Conservation (phyloP, 2,113 vertebrate genomes). For the Orycteropus afer region DNA sequence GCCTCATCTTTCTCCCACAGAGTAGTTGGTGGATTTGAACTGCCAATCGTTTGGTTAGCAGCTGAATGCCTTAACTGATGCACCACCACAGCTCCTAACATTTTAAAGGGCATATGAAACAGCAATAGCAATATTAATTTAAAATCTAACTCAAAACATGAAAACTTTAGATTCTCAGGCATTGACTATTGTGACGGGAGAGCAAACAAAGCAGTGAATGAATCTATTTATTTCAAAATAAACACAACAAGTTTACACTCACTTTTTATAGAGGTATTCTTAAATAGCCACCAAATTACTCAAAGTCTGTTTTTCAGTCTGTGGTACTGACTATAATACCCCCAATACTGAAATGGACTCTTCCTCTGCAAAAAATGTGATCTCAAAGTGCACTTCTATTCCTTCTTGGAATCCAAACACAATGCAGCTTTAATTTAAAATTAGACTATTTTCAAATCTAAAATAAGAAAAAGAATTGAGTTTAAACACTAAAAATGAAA, state of each 20-base stretch:
- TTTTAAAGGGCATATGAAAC: slow-evolving; percentile 4
- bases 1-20: no score
- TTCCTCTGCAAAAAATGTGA: not conserved
- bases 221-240: slow-evolving; percentile 41
- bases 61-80: no score
- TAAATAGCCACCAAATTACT: slow-evolving; percentile 31
- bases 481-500: slow-evolving; percentile 85
- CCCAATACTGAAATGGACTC: slow-evolving; percentile 30
- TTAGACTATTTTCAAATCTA: slow-evolving; percentile 83
- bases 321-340: not conserved
- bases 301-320: not conserved
- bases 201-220: not conserved
- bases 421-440: slow-evolving; percentile 89
- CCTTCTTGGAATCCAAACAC: slow-evolving; percentile 79
- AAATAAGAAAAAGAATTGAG: slow-evolving; percentile 85
- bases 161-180: slow-evolving; percentile 38
- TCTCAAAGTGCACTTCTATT: slow-evolving; percentile 31
- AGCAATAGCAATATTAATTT: not conserved
- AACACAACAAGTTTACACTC: not conserved
- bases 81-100: no score
- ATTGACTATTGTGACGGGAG: not conserved
- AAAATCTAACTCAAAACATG: slow-evolving; percentile 42
- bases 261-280: not conserved
- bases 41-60: no score
- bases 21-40: no score